Conservation (phyloP, 2,113 vertebrate genomes). For the Thryonomys swinderianus region DNA sequence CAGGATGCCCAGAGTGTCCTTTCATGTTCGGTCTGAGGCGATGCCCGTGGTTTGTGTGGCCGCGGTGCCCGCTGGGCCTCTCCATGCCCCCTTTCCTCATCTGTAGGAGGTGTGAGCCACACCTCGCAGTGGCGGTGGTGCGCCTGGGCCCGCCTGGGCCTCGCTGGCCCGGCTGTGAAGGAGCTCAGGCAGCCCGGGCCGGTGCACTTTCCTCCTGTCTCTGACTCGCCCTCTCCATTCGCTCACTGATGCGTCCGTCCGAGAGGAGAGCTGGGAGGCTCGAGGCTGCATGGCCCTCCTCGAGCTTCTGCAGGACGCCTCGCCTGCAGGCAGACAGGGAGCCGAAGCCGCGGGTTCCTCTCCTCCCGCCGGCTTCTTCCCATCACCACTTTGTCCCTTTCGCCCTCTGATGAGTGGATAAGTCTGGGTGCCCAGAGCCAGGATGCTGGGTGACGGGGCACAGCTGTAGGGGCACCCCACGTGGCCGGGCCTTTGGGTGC, state of each 20-base stretch:
- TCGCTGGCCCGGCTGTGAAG: rapidly evolving
- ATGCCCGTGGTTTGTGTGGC: not conserved
- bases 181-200: not conserved
- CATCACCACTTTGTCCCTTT: not conserved
- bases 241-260: rapidly evolving
- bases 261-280: not conserved
- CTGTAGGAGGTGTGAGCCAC: not conserved
- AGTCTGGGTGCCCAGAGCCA: not conserved
- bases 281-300: not conserved
- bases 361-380: not conserved
- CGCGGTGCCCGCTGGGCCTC: not conserved
- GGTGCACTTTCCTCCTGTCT: not conserved
- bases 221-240: not conserved
- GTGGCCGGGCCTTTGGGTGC: not conserved
- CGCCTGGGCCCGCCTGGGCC: rapidly evolving
- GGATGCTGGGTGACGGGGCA: not conserved
- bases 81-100: not conserved
- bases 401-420: not conserved
- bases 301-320: not conserved
- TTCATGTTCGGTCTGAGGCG: not conserved
- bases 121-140: not conserved
- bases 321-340: not conserved
- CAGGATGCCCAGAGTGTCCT: not conserved
- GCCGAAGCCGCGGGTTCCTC: not conserved
- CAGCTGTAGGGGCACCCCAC: rapidly evolving